Base-by-base conservation (phyloP, 2,113 vertebrate species). In the Cisticola juncidis region DNA sequence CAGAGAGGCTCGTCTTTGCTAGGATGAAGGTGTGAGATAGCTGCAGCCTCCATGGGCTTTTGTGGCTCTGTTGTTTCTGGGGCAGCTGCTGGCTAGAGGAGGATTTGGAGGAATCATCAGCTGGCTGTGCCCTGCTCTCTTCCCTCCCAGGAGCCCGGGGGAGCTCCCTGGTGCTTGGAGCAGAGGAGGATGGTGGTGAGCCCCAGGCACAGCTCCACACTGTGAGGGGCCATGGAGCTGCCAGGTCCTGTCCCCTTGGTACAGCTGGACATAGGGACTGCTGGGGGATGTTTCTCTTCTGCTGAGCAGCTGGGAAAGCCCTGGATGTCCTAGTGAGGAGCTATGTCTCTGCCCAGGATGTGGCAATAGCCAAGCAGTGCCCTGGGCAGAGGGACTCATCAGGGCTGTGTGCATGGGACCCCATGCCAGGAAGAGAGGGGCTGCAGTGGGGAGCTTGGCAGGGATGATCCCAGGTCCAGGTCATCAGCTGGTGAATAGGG, bases 181-280 rank as follows among this genome's bases (percentile, higher is more conserved):
- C 16, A 40, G 66, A 57, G 45, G 45, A 56, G 76, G 50, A 6
- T 22, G 36, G 25, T 9, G 8, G 12, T 56, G 51, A 40, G 50
- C 15, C 40, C 25, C 1, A 2, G 36, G 24, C 33, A 60, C 19
- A 62, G 58, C 57, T 76, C 22, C 5, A 6, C 14, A 19, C 50
- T 5, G 0, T 8, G 35, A 1, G 0, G 47, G n/a, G 54, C 40
- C 17, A 3, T 0, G 1, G 42, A 62, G 36, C 81, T 81, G 56
- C 31, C 3, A 8, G 8, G 24, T 57, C 24, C 28, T 33, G 35
- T 48, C 42, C n/a, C 9, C 29, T 77, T n/a, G n/a, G 28, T 48
- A 19, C 23, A 48, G 18, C 73, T 70, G 87, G 80, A 28, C 33
- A 29, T 5, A 11, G 50, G 38, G n/a, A n/a, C 20, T 69, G 5